These are phyloP conservation scores for Arothron firmamentum DNA, from an alignment of 2,113 vertebrate species.

Conservation along the genomic window DNA sequence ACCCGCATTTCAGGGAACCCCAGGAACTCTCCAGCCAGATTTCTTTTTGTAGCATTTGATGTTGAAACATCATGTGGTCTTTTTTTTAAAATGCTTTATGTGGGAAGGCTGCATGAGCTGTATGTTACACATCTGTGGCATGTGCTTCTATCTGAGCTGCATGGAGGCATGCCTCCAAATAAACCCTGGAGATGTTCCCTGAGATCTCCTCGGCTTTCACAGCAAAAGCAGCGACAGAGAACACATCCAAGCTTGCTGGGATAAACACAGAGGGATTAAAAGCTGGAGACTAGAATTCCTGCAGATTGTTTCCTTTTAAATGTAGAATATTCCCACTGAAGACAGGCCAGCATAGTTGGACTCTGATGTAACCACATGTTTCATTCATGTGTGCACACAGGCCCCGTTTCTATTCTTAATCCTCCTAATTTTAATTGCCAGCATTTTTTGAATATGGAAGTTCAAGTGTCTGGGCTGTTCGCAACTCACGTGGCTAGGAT, in stretches of 20 bases:
- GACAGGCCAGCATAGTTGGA: slow-evolving; percentile 17
- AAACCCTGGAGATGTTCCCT: no score
- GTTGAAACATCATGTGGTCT: no score
- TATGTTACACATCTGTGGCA: not conserved
- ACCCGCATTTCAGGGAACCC: no score
- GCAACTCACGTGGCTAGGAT: not conserved
- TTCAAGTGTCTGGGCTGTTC: slow-evolving; percentile 4
- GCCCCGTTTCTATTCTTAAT: not conserved
- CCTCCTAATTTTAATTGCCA: not conserved
- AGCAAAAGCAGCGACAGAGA: not conserved
- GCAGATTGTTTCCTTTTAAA: not conserved
- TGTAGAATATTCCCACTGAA: not conserved
- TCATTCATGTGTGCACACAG: slow-evolving; percentile 39
- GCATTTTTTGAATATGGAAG: not conserved
- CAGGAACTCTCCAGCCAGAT: no score
- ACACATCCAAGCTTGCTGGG: no score
- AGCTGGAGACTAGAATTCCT: not conserved
- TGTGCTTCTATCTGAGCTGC: no score
- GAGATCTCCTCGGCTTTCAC: not conserved
- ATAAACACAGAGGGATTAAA: not conserved
- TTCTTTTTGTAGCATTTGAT: no score
- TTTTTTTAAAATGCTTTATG: no score
- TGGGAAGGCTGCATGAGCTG: no score
- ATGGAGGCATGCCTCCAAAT: no score
- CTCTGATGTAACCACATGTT: slow-evolving; percentile 35